phyloP scores from a whole-genome alignment of 2,888 invertebrate species.

The Strigamia transsilvanica region DNA sequence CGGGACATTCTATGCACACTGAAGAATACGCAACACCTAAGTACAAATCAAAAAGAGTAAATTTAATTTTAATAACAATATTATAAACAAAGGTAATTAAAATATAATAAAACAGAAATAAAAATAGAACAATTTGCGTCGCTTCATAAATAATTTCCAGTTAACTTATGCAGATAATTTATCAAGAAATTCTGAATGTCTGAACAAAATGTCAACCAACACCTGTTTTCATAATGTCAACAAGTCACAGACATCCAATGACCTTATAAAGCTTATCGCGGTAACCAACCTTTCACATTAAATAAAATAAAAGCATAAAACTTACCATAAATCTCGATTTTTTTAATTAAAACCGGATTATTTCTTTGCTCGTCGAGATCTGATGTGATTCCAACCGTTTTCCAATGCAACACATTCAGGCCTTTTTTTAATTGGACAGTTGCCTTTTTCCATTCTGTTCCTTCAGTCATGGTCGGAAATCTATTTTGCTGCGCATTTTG shows the following conservation, averaged over 20 bases:
- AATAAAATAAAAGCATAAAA: not conserved
- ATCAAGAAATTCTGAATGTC: not conserved
- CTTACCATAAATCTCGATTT: conserved; percentile 64
- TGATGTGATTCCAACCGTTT: conserved; percentile 65
- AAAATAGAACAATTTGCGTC: not conserved
- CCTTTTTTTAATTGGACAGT: conserved; percentile 66
- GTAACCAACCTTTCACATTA: not conserved
- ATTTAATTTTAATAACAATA: not conserved
- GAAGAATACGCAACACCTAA: conserved; percentile 69
- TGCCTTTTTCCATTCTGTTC: conserved; percentile 66
- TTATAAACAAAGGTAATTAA: not conserved
- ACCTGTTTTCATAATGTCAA: conserved; percentile 42
- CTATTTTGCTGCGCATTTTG: conserved; percentile 64
- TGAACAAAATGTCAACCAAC: not conserved
- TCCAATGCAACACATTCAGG: conserved; percentile 69
- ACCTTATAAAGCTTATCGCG: conserved; percentile 16
- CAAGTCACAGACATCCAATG: not conserved
- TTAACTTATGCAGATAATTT: not conserved
- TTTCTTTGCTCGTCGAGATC: conserved; percentile 59
- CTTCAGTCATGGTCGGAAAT: conserved; percentile 66
- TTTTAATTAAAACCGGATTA: conserved; percentile 66
- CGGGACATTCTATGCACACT: conserved; percentile 65
- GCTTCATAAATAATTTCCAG: conserved; percentile 28
- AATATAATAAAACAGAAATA: not conserved
- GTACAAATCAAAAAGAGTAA: conserved; percentile 51